Evolutionary conservation across 1,140 invertebrate species (phyloP), one percentile per base, ranked within the genome.

Genomic region (Odontomachus brunneus): DNA sequence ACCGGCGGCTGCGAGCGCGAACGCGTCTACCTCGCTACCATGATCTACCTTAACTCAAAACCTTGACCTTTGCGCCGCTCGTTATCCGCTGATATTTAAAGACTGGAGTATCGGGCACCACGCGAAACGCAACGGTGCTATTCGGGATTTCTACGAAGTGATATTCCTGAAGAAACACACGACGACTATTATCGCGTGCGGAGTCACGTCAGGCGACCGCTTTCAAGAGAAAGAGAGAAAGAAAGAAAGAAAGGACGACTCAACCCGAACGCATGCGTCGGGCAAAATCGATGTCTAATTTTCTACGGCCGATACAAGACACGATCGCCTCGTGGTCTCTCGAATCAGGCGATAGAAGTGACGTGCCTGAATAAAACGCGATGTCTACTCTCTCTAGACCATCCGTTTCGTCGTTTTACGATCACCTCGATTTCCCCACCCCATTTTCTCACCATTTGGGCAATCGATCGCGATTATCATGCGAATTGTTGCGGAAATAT

Each of bases 11-110:
- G 53, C 75, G 65, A 24, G 55, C 48, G 75, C 48, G 75, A 78
- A 69, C 65, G 65, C 65, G 57, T 80, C 65, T 59, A 49, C 63
- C 29, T 2, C 29, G 2, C 22, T 29, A 49, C 22, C 44, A 26
- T n/a, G 38, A 19, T 12, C 44, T 55, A 15, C 74, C 51, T 48
- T 57, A 63, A 71, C 24, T 48, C 15, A 33, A 51, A 83, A 65
- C 84, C 84, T 83, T 87, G 80, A 87, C 72, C 78, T 83, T 62
- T 71, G 53, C 9, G 24, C 48, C 51, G 62, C 59, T 67, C 59
- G 73, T 85, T 55, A 71, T 75, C 69, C 15, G 60, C 15, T 51
- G 71, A 69, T 84, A 73, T 75, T 83, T 60, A 38, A 78, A 48
- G 26, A 26, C 38, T 17, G 73, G 5, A 24, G 24, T 0, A n/a